Base-by-base conservation (phyloP, 2,888 invertebrate species). In the Xanthorhoe designata region DNA sequence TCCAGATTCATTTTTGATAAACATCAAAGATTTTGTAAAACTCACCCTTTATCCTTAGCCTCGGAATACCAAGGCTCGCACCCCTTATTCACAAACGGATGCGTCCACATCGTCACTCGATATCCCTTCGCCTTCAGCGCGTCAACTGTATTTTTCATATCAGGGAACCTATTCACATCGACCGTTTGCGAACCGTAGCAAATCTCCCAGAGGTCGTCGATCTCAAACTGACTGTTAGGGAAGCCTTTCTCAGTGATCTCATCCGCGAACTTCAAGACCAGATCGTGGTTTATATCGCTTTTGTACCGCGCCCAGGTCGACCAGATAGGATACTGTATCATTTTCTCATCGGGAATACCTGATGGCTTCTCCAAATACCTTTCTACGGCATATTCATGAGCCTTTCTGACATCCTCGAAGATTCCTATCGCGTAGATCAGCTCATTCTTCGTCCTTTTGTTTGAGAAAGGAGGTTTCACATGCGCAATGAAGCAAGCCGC, bases 231-330 rank as follows among this genome's bases (percentile, higher is more conserved):
- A 66, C 94, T 94, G 75, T 91, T 90, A 0, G 90, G 87, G 67
- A 94, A 95, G 0, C 92, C 94, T 67, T 94, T 73, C 0, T 82
- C 82, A 0, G 81, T 78, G 60, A 95, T 94, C 57, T 94, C 90
- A 61, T 93, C 85, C 4, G 94, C 94, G 73, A 94, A 95, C 18
- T 89, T 82, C 19, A 92, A 55, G 0, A 95, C 91, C 0, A 86
- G 82, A 0, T 84, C 77, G 69, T 95, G 94, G 71, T 94, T 93
- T 0, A 96, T 91, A 10, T 90, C 78, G 0, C 86, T 80, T 65
- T 95, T 94, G 78, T 95, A 96, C 49, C 92, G 83, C 0, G 95
- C 95, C 95, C 95, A 95, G 0, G 96, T 95, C 0, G 96, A 95
- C 96, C 96, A 96, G 70, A 96, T 94, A 0, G 96, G 96, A 66